Evolutionary conservation across 23 tunicate genomes (phyloP).

Genomic region (Pegea sp.): DNA sequence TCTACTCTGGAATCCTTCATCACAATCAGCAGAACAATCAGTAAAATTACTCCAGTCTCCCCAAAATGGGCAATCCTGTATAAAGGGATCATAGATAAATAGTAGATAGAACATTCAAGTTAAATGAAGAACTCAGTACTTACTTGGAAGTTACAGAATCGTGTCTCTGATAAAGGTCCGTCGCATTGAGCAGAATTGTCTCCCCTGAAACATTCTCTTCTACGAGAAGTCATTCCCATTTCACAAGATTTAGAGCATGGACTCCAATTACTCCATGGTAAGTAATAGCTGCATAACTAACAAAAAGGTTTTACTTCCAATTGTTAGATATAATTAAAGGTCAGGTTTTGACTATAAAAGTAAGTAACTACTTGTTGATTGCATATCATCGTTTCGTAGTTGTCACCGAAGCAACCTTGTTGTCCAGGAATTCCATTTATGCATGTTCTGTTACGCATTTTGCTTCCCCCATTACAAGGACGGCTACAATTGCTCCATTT

Average conservation of each 20-base stretch:
- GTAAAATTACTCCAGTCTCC: conserved; percentile 19
- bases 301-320: not conserved
- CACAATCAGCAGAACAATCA: conserved; percentile 32
- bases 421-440: conserved; percentile 13
- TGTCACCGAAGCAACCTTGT: conserved; percentile 26
- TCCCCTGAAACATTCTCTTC: conserved; percentile 4
- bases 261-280: conserved; percentile 10
- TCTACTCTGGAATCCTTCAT: conserved; percentile 20
- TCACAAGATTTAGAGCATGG: conserved; percentile 11
- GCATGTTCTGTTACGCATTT: conserved; percentile 19
- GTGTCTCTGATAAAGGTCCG: conserved; percentile 3
- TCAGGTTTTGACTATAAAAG: too few relatives aligned
- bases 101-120: not conserved
- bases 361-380: conserved; percentile 8
- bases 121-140: too few relatives aligned
- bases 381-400: conserved; percentile 9
- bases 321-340: too few relatives aligned
- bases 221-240: conserved; percentile 5
- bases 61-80: conserved; percentile 44
- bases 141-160: conserved; percentile 5
- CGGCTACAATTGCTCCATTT: conserved; percentile 33
- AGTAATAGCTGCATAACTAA: conserved; percentile 1
- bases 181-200: conserved; percentile 3
- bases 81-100: not conserved
- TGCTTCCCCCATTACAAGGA: conserved; percentile 44